phyloP scores from a whole-genome alignment of 2,888 invertebrate genomes.

The Trileptium ribeirensis region DNA sequence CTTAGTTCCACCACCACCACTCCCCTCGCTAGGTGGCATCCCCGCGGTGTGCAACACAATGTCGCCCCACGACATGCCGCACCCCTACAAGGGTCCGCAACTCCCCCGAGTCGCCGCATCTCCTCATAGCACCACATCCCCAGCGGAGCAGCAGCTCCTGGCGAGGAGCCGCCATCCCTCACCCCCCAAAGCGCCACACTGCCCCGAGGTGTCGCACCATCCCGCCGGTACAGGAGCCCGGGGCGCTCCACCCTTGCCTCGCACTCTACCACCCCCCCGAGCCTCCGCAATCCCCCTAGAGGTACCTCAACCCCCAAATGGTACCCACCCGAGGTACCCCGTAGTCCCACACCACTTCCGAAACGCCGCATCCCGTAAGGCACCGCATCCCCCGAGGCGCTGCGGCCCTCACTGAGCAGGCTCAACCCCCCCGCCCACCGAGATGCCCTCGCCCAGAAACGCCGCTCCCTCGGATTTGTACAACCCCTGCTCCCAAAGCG shows the following conservation, averaged over 20 bases:
- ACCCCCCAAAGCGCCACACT: no score
- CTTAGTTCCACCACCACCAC: no score
- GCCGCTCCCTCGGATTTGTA: no score
- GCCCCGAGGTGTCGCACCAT: no score
- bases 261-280: not conserved
- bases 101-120: not conserved
- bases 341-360: not conserved
- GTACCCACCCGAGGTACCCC: not conserved
- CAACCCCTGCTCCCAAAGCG: no score
- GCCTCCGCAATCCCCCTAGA: not conserved
- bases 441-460: not conserved
- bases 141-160: not conserved
- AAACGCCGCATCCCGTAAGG: not conserved
- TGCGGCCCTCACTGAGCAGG: not conserved
- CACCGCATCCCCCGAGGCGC: not conserved
- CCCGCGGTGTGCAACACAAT: no score
- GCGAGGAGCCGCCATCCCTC: no score
- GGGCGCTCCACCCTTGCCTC: not conserved
- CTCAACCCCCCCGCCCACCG: not conserved
- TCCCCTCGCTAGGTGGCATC: no score
- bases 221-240: not conserved
- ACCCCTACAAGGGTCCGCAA: not conserved
- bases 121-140: not conserved
- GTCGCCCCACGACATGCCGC: not conserved
- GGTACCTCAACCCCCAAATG: not conserved